phyloP scores from a whole-genome alignment of 2,797 vertebrate genomes.

The Babyrousa celebensis region DNA sequence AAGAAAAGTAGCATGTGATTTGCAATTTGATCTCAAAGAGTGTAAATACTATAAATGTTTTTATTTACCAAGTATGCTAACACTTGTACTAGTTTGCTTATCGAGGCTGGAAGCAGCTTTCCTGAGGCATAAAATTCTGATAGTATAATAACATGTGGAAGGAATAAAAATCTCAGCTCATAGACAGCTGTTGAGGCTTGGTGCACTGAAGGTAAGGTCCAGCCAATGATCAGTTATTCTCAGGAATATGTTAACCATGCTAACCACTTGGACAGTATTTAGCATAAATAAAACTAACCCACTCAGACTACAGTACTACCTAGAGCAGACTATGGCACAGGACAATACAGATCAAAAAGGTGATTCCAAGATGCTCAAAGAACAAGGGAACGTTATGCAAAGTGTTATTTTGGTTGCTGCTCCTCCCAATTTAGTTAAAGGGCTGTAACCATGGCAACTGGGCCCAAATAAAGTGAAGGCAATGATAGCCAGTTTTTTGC shows the following conservation, averaged over 20 bases:
- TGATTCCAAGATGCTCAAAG: slow-evolving; percentile 11
- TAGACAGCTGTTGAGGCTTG: not conserved
- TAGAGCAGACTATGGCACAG: not conserved
- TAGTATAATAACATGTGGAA: not conserved
- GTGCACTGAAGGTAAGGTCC: slow-evolving; percentile 11
- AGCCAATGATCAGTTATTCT: slow-evolving; percentile 34
- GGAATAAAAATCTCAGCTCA: slow-evolving; percentile 27
- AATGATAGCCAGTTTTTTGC: slow-evolving; percentile 25
- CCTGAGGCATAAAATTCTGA: slow-evolving; percentile 19
- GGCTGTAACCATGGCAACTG: slow-evolving; percentile 51
- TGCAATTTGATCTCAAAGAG: not conserved
- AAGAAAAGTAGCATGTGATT: slow-evolving; percentile 27
- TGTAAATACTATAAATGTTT: slow-evolving; percentile 40
- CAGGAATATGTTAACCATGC: slow-evolving; percentile 9
- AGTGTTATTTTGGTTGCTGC: slow-evolving; percentile 64
- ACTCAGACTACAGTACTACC: not conserved
- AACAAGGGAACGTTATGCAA: slow-evolving; percentile 39
- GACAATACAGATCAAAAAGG: not conserved
- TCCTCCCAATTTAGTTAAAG: slow-evolving; percentile 54
- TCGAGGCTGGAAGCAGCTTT: not conserved
- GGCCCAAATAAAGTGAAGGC: slow-evolving; percentile 62
- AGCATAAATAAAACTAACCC: slow-evolving; percentile 22
- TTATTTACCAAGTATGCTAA: not conserved
- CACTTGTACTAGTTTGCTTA: not conserved
- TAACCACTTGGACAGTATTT: not conserved